Evolutionary conservation across 2,888 invertebrate genomes (phyloP).

Genomic region (Alviniconcha strummeri): DNA sequence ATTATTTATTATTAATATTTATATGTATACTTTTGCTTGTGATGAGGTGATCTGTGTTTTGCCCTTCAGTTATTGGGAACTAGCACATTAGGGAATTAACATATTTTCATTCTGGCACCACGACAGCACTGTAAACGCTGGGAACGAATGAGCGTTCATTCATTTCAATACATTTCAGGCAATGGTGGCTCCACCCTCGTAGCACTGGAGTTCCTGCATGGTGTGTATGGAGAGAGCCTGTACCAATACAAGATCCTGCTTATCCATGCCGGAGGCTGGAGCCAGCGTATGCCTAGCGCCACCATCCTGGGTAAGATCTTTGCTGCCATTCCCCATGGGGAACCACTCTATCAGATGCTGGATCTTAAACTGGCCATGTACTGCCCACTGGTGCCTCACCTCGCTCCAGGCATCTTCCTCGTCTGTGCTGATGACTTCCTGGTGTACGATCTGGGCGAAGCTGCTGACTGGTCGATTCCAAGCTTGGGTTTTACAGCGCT

Average conservation of each 20-base stretch:
- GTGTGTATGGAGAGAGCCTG: constrained; percentile 63
- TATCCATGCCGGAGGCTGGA: constrained; percentile 75
- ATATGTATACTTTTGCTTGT: too few species aligned
- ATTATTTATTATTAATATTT: too few species aligned
- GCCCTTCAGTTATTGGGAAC: too few species aligned
- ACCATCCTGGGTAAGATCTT: constrained; percentile 75
- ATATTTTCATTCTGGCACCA: too few species aligned
- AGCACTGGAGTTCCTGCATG: constrained; percentile 63
- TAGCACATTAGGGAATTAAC: too few species aligned
- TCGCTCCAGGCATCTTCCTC: constrained; percentile 73
- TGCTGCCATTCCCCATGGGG: constrained; percentile 71
- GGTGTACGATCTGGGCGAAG: constrained; percentile 62
- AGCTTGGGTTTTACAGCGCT: constrained; percentile 73
- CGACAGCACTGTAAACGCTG: too few species aligned
- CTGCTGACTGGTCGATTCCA: constrained; percentile 54
- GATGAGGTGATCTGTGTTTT: too few species aligned
- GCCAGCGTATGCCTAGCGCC: constrained; percentile 75
- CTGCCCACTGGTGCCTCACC: constrained; percentile 72
- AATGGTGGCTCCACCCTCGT: constrained; percentile 74
- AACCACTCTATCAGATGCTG: constrained; percentile 71
- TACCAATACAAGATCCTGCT: constrained; percentile 67
- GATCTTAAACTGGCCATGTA: constrained; percentile 75
- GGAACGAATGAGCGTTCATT: too few species aligned
- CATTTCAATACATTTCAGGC: constrained; percentile 54
- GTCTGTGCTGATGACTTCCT: constrained; percentile 75